phyloP scores from a whole-genome alignment of 1,140 invertebrate genomes.

The Drosophila nikananu region DNA sequence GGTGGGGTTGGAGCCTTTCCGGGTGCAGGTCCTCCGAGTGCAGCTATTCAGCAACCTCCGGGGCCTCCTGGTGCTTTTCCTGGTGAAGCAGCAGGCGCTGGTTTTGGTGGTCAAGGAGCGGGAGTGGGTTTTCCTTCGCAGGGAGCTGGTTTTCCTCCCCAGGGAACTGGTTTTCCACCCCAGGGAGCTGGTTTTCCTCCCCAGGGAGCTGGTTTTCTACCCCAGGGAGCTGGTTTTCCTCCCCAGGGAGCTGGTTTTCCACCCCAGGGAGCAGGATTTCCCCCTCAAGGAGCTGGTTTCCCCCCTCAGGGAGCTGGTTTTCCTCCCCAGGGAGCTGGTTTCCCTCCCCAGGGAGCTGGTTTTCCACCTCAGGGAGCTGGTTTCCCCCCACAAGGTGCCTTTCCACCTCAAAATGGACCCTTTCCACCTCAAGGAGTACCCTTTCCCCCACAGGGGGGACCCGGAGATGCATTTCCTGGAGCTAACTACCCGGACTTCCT shows the following conservation, averaged over 20 bases:
- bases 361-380: not conserved
- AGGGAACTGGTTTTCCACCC: slow-evolving; percentile 5
- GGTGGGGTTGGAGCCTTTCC: slow-evolving; percentile 15
- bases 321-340: not conserved
- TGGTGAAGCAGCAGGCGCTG: not conserved
- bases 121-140: slow-evolving; percentile 15
- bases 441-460: not conserved
- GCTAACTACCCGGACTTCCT: slow-evolving; percentile 48
- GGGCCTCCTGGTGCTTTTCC: slow-evolving; percentile 8
- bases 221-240: slow-evolving; percentile 4
- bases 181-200: slow-evolving; percentile 11
- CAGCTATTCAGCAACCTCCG: slow-evolving; percentile 20
- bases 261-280: not conserved
- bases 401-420: not conserved
- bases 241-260: slow-evolving; percentile 2
- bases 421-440: slow-evolving; percentile 4
- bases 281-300: not conserved
- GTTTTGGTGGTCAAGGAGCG: not conserved
- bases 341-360: not conserved
- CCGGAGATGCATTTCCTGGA: slow-evolving; percentile 4
- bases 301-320: not conserved
- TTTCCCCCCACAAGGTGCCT: not conserved
- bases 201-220: slow-evolving; percentile 4
- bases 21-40: slow-evolving; percentile 7
- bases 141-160: slow-evolving; percentile 3